Percentiles rank a stretch among this genome's conserved stretches.
phyloP scores from a whole-genome alignment of 2,888 invertebrate species.

The Drosophila diplacantha region DNA sequence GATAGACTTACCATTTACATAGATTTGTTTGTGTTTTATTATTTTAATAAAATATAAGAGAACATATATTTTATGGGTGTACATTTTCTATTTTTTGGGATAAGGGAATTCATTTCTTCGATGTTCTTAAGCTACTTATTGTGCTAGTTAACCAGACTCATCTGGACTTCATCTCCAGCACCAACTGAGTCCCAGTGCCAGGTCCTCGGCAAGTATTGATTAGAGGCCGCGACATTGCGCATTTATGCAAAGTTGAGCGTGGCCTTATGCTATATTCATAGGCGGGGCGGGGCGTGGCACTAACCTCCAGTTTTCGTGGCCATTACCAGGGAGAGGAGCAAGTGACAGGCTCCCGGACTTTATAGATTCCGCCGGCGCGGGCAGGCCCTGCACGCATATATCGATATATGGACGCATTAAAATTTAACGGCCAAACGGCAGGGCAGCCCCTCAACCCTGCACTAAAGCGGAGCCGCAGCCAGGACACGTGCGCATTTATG shows the following conservation, averaged over 20 bases:
- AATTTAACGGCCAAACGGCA: slow-evolving; percentile 67
- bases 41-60: not conserved
- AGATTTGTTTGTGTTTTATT: not conserved
- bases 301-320: slow-evolving; percentile 7
- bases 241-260: slow-evolving; percentile 51
- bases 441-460: slow-evolving; percentile 30
- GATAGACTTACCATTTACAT: too few relatives aligned
- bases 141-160: not conserved
- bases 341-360: slow-evolving; percentile 17
- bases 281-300: slow-evolving; percentile 23
- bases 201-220: slow-evolving; percentile 47
- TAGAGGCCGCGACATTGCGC: slow-evolving; percentile 46
- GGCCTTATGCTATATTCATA: slow-evolving; percentile 63
- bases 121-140: not conserved
- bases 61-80: not conserved
- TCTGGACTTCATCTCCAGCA: not conserved
- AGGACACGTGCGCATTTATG: slow-evolving; percentile 71
- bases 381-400: slow-evolving; percentile 31
- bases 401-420: slow-evolving; percentile 74
- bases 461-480: slow-evolving; percentile 52
- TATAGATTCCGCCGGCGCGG: slow-evolving; percentile 34
- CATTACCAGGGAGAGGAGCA: slow-evolving; percentile 26
- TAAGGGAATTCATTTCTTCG: not conserved
- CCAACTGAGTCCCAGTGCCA: not conserved
- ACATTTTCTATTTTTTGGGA: not conserved